phyloP scores from a whole-genome alignment of 1,140 invertebrate genomes.

The Chironomus tepperi region DNA sequence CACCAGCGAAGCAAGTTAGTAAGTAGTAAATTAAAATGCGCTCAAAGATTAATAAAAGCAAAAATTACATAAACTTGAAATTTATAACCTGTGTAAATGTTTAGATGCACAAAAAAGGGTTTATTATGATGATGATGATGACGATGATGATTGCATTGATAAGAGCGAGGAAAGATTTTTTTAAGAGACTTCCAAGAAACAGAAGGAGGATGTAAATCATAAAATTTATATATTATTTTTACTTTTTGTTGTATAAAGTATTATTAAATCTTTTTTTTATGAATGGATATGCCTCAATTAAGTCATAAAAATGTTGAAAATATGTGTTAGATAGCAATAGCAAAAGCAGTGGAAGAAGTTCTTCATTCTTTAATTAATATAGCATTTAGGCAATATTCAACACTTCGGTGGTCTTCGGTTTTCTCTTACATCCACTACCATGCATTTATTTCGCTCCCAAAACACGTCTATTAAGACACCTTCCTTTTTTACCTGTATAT shows the following conservation, averaged over 20 bases:
- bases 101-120: not conserved
- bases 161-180: not conserved
- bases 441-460: not conserved
- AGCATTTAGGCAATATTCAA: slow-evolving; percentile 14
- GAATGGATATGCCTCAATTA: not conserved
- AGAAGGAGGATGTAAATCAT: slow-evolving; percentile 7
- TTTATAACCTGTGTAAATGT: slow-evolving; percentile 1
- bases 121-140: not conserved
- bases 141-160: not conserved
- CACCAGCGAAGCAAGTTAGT: too few relatives aligned
- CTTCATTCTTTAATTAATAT: slow-evolving; percentile 12
- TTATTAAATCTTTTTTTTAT: not conserved
- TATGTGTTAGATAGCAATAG: not conserved
- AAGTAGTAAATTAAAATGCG: too few relatives aligned
- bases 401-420: slow-evolving; percentile 20
- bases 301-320: slow-evolving; percentile 1
- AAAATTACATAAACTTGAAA: not conserved
- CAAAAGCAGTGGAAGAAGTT: not conserved
- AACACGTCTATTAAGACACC: not conserved
- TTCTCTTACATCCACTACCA: not conserved
- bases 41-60: too few relatives aligned
- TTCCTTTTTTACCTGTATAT: not conserved
- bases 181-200: slow-evolving; percentile 7
- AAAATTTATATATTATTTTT: not conserved
- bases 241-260: not conserved